Base-by-base conservation (phyloP, 2,113 vertebrate genomes). In the Acanthisitta chloris region DNA sequence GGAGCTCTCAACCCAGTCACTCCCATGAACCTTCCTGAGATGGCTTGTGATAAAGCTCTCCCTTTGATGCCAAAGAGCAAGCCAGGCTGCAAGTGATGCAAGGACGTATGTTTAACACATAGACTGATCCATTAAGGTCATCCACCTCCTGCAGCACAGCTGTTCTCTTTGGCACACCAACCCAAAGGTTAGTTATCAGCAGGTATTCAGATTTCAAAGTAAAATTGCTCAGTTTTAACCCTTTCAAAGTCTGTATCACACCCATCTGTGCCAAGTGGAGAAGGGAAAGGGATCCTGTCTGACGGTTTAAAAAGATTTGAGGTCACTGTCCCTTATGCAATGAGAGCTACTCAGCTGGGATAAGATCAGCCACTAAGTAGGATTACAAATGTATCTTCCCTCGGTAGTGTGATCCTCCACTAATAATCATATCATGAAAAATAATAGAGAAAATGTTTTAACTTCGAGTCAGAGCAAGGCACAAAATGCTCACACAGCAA, bases 271-370 rank as follows among this genome's bases (percentile, higher is more conserved):
- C 1, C 5, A 77, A 59, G 65, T 4, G 33, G 62, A 78, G 55
- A 55, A 83, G 55, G 34, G 85, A 83, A 93, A 90, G 36, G 77
- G 72, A 61, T 33, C 61, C 51, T 36, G 20, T 26, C 88, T 0
- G 0, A 26, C 1, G 12, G 42, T 28, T 88, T 78, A 42, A 74
- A 77, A 64, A 77, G 76, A 88, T 95, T 76, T 93, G 72, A 95
- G 88, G 94, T 96, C 93, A 93, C 92, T 71, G 69, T 90, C 77
- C 86, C 88, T 96, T 96, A 95, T 18, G 93, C 70, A 95, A 94
- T 29, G 1, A 73, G 65, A 90, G 88, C 59, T 64, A 81, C 88
- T 92, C 88, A 52, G 83, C 82, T 46, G 46, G 40, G 88, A 64
- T 92, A 90, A 95, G 90, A 95, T 90, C 92, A 90, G 45, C 76